phyloP scores from a whole-genome alignment of 2,888 invertebrate genomes.

The Ichneumon xanthorius region DNA sequence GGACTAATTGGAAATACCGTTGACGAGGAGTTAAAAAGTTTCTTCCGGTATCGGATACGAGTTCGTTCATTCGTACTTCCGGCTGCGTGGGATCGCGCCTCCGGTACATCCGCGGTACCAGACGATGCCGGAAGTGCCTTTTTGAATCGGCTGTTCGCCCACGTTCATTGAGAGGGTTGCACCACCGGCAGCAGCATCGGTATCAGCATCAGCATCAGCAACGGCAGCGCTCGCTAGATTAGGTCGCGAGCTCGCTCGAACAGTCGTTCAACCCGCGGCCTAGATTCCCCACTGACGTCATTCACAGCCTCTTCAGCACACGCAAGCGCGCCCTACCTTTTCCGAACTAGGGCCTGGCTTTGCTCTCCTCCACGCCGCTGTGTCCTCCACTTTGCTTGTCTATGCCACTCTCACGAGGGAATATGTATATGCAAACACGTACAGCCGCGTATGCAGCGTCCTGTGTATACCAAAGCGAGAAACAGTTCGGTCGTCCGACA shows the following conservation, averaged over 20 bases:
- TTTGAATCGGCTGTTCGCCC: conserved; percentile 41
- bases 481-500: not conserved
- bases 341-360: conserved; percentile 60
- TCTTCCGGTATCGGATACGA: conserved; percentile 4
- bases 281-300: conserved; percentile 82
- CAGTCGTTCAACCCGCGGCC: conserved; percentile 84
- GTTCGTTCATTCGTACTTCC: conserved; percentile 20
- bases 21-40: not conserved
- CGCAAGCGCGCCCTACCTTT: conserved; percentile 65
- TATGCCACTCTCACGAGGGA: conserved; percentile 4
- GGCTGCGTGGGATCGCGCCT: conserved; percentile 1
- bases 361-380: conserved; percentile 20
- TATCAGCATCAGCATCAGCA: conserved; percentile 50
- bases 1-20: not conserved
- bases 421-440: not conserved
- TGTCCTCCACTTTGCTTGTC: conserved; percentile 17
- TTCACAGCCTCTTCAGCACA: conserved; percentile 72
- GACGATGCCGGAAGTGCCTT: conserved; percentile 29
- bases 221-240: conserved; percentile 77
- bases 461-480: not conserved
- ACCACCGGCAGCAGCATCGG: conserved; percentile 29
- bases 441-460: not conserved
- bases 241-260: conserved; percentile 79
- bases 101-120: not conserved
- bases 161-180: conserved; percentile 63